Evolutionary conservation across 2,888 invertebrate genomes (phyloP).

Genomic region (Ischnus inquisitorius): DNA sequence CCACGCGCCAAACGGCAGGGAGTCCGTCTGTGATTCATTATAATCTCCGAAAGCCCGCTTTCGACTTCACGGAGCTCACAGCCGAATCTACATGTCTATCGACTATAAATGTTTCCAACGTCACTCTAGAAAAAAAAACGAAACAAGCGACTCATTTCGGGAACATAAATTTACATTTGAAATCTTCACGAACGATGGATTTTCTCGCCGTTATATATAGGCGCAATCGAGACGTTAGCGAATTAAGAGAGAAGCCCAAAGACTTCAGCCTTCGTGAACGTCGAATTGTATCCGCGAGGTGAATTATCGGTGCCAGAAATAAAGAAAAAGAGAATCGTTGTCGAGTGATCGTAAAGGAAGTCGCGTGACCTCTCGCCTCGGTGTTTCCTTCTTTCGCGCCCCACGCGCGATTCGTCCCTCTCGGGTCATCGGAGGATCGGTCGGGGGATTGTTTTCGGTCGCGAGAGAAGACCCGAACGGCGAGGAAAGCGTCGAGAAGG

Average conservation of each 20-base stretch:
- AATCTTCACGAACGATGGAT: not conserved
- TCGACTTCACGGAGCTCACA: conserved; percentile 42
- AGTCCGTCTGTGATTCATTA: conserved; percentile 67
- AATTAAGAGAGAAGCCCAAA: not conserved
- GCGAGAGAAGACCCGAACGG: conserved; percentile 29
- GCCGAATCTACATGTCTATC: conserved; percentile 57
- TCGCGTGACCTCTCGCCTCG: not conserved
- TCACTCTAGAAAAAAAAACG: conserved; percentile 1
- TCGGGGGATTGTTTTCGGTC: conserved; percentile 19
- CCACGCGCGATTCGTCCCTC: not conserved
- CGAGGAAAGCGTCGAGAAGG: conserved; percentile 12
- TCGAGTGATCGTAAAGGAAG: not conserved
- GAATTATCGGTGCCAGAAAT: not conserved
- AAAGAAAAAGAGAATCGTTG: not conserved
- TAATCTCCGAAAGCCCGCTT: conserved; percentile 57
- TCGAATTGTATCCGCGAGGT: not conserved
- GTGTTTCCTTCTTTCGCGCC: not conserved
- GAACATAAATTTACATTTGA: conserved; percentile 47
- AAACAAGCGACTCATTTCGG: conserved; percentile 33
- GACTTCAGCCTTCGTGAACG: not conserved
- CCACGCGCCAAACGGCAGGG: conserved; percentile 65
- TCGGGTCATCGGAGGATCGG: not conserved
- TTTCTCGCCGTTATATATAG: not conserved
- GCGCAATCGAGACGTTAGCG: not conserved
- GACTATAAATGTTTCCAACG: conserved; percentile 27